Evolutionary conservation across 2,797 vertebrate genomes (phyloP).

Genomic region (Silurus aristotelis): DNA sequence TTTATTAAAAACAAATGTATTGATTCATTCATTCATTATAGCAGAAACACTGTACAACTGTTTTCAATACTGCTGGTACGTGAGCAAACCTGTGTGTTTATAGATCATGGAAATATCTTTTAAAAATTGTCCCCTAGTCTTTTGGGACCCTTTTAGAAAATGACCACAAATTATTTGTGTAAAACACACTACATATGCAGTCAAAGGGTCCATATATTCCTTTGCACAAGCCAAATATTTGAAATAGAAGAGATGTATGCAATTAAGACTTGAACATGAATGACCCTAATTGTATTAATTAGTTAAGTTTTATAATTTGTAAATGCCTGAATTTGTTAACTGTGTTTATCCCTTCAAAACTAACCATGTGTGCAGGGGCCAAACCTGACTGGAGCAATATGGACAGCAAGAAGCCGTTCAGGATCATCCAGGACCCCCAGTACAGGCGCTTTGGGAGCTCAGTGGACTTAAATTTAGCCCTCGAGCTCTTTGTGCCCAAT

Average conservation of each 20-base stretch:
- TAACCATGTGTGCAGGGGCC: constrained; percentile 62
- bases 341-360: not conserved
- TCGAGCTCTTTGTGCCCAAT: constrained; percentile 68
- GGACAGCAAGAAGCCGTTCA: constrained; percentile 77
- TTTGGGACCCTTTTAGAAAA: not conserved
- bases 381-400: constrained; percentile 58
- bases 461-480: constrained; percentile 86
- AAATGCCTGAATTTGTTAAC: not conserved
- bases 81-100: not conserved
- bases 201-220: not conserved
- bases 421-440: constrained; percentile 83
- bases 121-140: not conserved
- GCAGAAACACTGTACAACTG: not conserved
- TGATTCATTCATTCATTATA: not conserved
- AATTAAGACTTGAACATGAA: too few species aligned
- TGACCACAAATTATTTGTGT: not conserved
- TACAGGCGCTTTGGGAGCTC: constrained; percentile 82
- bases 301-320: not conserved
- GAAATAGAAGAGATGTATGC: not conserved
- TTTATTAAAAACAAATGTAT: not conserved
- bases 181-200: not conserved
- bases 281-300: too few species aligned
- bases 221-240: not conserved
- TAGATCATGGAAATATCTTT: not conserved
- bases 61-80: not conserved